phyloP scores from a whole-genome alignment of 1,140 invertebrate genomes.

The Daktulosphaira vitifoliae region DNA sequence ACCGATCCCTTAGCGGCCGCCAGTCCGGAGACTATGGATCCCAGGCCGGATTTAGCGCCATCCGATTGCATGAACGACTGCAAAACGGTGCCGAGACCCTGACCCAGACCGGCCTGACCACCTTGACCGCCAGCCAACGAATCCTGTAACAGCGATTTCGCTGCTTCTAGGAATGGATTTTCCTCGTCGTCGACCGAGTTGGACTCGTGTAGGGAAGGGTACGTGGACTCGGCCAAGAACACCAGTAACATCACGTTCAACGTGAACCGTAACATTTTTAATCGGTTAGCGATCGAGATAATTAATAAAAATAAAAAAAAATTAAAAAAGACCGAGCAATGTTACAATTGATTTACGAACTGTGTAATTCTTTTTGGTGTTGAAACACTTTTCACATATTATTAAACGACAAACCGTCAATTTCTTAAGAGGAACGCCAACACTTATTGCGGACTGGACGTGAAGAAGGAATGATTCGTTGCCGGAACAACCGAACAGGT shows the following conservation, averaged over 20 bases:
- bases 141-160: conserved; percentile 38
- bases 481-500: neutral
- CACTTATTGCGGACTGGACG: too few species aligned
- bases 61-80: conserved; percentile 42
- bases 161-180: conserved; percentile 40
- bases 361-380: too few species aligned
- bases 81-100: conserved; percentile 35
- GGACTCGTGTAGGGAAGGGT: neutral
- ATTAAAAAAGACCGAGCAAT: too few species aligned
- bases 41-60: conserved; percentile 42
- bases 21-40: conserved; percentile 32
- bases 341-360: too few species aligned
- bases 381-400: too few species aligned
- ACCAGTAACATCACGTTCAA: neutral
- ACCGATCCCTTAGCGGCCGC: conserved; percentile 42
- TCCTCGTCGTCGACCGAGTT: conserved; percentile 36
- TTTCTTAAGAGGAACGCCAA: too few species aligned
- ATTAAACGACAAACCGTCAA: too few species aligned
- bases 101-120: conserved; percentile 31
- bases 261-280: neutral
- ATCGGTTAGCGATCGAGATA: too few species aligned
- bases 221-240: neutral
- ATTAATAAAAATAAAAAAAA: too few species aligned
- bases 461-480: neutral
- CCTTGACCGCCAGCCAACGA: conserved; percentile 34